Evolutionary conservation across 1,140 invertebrate genomes (phyloP), one percentile per base, ranked within the genome.

Genomic region (Coboldia fuscipes): DNA sequence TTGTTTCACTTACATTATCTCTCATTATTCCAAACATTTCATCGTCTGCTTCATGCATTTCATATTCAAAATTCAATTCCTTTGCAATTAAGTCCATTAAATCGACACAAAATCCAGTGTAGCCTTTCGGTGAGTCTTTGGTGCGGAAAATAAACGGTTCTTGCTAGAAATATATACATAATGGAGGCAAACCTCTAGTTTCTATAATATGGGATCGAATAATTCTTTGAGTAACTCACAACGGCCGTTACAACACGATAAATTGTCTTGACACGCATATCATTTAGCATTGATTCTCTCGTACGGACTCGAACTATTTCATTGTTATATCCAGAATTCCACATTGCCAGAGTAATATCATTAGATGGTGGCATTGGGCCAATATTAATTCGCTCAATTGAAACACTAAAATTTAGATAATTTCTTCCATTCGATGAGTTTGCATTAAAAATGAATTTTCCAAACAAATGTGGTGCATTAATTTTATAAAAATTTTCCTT

Each of bases 41-140:
- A 45, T 92, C 84, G 1, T 72, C 67, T 0, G 71, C 72, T 36
- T 83, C 62, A 15, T 70, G 67, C 34, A 96, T 75, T 38, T 80
- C 78, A 51, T 90, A 96, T 44, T 90, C 83, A 45, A 97, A 96
- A 34, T 78, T 70, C 0, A 92, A 62, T 16, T 76, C 72, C 31
- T 75, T 57, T 22, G 75, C 68, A 32, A 96, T 86, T 50, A 80
- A 72, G 36, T 89, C 65, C 2, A 97, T 70, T 1, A 97, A 57
- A 50, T 96, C 89, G 31, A 94, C 83, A 52, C 89, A 94, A 50
- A 93, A 97, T 7, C 92, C 92, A 43, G 70, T 71, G 50, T 73
- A 92, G n/a, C 71, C 63, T 38, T 70, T 66, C 0, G 66, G 71
- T 0, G 65, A 56, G 0, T 63, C 60, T 26, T 70, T 59, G 38